Evolutionary conservation across 2,888 invertebrate species (phyloP), one percentile per base, ranked within the genome.

Genomic region (Crossocerus cetratus): DNA sequence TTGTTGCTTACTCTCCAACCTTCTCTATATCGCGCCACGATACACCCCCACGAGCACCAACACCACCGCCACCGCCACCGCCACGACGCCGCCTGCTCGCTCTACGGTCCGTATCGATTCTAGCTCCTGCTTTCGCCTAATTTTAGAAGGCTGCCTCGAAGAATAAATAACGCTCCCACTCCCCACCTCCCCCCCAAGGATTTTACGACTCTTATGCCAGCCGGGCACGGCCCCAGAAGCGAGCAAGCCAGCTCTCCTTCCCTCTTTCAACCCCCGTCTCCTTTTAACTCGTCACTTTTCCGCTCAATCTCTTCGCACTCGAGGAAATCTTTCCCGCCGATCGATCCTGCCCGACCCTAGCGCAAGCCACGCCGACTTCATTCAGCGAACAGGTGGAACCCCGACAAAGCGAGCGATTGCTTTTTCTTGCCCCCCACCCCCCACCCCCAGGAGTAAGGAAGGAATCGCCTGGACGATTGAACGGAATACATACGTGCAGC

Each of bases 41-140:
- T 72, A 81, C 82, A 81, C 73, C 75, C 71, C 70, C 73, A 63
- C 74, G 58, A 65, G 70, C 59, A 67, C 67, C 68, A 59, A 65
- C 73, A 44, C 65, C 68, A 32, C 32, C 56, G 32, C 57, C 74
- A 43, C 60, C 69, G 65, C 69, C 58, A 67, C 69, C 66, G 55
- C 74, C 67, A 68, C 54, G 60, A 67, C 66, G 67, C 42, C 69
- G 55, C 32, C 65, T 61, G 44, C 68, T 58, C 16, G 53, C 61
- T 42, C 74, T 69, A 57, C 78, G 66, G 63, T 81, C 83, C 77
- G 82, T 87, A 87, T 87, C 86, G 87, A 87, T 87, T 86, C 83
- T 84, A 86, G 84, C 81, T 83, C 81, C 81, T 77, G 82, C 82
- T 83, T 86, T 83, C 82, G 84, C 85, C 84, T 86, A 86, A 86